Evolutionary conservation across 1,140 invertebrate genomes (phyloP).

Genomic region (Vollenhovia emeryi): DNA sequence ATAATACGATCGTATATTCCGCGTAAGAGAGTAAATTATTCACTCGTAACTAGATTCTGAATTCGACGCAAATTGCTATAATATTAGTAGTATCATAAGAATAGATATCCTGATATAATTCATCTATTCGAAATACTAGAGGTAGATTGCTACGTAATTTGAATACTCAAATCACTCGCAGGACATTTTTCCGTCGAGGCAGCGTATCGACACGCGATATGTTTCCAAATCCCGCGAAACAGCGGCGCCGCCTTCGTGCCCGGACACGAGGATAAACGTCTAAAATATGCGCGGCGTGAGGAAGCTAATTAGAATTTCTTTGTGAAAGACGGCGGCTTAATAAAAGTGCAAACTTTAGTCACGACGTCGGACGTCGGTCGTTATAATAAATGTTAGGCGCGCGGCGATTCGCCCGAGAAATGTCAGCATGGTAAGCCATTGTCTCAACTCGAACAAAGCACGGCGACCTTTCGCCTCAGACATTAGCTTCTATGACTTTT

Average conservation of each 20-base stretch:
- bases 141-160: neutral
- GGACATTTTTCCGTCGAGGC: neutral
- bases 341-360: conserved; percentile 57
- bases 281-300: conserved; percentile 3
- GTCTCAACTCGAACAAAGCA: conserved; percentile 52
- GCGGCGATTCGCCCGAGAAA: conserved; percentile 52
- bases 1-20: neutral
- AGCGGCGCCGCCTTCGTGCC: neutral
- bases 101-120: neutral
- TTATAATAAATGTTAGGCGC: conserved; percentile 59
- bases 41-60: neutral
- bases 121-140: neutral
- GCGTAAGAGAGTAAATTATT: neutral
- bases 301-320: conserved; percentile 51
- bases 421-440: conserved; percentile 46
- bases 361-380: conserved; percentile 51
- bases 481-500: conserved; percentile 47
- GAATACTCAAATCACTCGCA: neutral
- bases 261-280: neutral
- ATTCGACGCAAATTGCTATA: too few species aligned
- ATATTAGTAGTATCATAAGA: neutral
- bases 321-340: conserved; percentile 45
- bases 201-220: neutral
- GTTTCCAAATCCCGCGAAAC: neutral
- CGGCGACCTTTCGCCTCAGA: conserved; percentile 37